phyloP scores from a whole-genome alignment of 2,888 invertebrate genomes.

The Lasioglossum malachurum region DNA sequence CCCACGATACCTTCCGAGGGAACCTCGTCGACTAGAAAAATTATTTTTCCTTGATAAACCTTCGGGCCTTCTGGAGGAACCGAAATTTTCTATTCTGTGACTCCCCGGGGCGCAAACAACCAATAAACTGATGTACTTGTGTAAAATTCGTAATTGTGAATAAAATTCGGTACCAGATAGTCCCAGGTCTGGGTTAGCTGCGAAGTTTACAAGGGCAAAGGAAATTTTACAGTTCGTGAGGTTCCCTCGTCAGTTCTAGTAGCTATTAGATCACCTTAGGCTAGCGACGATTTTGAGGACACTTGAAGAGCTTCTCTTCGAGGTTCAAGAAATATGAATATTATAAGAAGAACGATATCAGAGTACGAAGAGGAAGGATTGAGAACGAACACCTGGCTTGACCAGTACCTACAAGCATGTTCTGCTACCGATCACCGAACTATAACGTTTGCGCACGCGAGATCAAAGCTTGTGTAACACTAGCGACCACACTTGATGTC shows the following conservation, averaged over 20 bases:
- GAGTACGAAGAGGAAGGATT: neutral
- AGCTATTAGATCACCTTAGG: neutral
- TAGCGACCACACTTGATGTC: slow-evolving; percentile 19
- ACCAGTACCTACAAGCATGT: slow-evolving; percentile 38
- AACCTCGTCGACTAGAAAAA: neutral
- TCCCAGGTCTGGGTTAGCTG: neutral
- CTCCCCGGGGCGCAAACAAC: neutral
- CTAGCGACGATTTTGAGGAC: slow-evolving; percentile 11
- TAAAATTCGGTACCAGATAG: neutral
- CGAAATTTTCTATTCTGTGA: neutral
- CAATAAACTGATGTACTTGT: neutral
- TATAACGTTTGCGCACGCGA: slow-evolving; percentile 31
- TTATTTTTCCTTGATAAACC: neutral
- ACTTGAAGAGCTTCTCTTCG: slow-evolving; percentile 31
- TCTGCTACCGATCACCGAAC: slow-evolving; percentile 20
- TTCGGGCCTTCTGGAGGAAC: neutral
- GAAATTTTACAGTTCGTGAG: neutral
- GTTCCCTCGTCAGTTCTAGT: neutral
- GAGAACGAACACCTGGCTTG: neutral
- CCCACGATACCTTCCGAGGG: neutral
- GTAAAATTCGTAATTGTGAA: neutral
- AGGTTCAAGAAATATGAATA: neutral
- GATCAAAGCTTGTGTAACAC: slow-evolving; percentile 44
- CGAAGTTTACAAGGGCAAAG: neutral
- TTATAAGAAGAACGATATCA: neutral